Base-by-base conservation (phyloP, 2,797 vertebrate genomes). In the Carcharodon carcharias region DNA sequence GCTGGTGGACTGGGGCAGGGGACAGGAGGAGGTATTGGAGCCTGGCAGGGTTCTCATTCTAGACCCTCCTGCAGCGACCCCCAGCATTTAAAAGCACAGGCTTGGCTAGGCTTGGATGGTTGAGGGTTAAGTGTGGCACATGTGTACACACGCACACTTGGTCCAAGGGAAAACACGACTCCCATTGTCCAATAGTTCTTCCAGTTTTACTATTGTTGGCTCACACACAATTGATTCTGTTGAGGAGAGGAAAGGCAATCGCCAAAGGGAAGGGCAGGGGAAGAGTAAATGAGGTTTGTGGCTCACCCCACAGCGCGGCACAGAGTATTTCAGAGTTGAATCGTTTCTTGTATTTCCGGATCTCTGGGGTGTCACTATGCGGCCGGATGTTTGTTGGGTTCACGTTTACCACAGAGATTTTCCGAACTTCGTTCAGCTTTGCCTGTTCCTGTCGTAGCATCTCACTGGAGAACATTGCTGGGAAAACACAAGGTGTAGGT, bases 321-420 rank as follows among this genome's bases (percentile, higher is more conserved):
- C 99, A 99, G 61, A 99, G 98, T 97, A 99, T 99, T 98, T 99
- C 99, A 0, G 99, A 99, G 97, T 99, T 99, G 98, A 99, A 99
- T 96, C 99, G 98, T 96, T 99, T 99, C 98, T 99, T 99, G 97
- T 99, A 99, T 96, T 99, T 99, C 63, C 99, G 98, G 97, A 99
- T 99, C 98, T 99, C 99, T 0, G 99, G 99, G 1, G 99, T 99
- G 98, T 99, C 99, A 4, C 99, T 99, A 97, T 99, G 99, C 69
- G 99, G 99, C 0, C 99, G 97, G 97, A 99, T 99, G 98, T 99
- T 99, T 97, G 99, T 99, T 96, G 99, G 99, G 97, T 99, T 99
- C 96, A 99, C 99, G 21, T 99, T 99, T 97, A 99, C 99, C 97
- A 99, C 98, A 0, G 99, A 99, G 98, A 99, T 99, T 98, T 99